Percentiles rank a stretch among this genome's conserved stretches.
Evolutionary conservation across 92 coral and sea anemone species (phyloP).

Genomic region (Epizoanthus scotinus): DNA sequence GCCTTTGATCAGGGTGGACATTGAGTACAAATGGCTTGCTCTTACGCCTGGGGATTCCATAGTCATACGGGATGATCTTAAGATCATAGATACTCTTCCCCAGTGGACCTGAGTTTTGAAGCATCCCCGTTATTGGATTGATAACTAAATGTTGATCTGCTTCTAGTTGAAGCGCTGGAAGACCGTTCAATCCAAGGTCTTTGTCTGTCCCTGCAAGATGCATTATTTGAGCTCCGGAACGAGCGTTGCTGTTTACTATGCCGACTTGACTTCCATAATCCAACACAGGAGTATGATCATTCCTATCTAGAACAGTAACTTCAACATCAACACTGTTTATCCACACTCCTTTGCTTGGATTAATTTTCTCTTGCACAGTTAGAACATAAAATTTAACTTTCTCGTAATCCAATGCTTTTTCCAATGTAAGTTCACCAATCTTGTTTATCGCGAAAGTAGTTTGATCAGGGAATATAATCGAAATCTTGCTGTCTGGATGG

Average conservation of each 20-base stretch:
- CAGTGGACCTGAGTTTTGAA: conserved; percentile 59
- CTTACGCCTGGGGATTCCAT: conserved; percentile 78
- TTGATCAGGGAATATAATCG: conserved; percentile 59
- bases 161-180: conserved; percentile 59
- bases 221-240: conserved; percentile 61
- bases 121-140: conserved; percentile 57
- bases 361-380: conserved; percentile 60
- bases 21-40: conserved; percentile 48
- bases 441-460: conserved; percentile 67
- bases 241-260: conserved; percentile 58
- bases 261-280: conserved; percentile 35
- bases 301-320: conserved; percentile 65
- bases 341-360: conserved; percentile 38
- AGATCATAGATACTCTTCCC: conserved; percentile 54
- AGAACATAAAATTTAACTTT: conserved; percentile 51
- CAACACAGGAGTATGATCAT: conserved; percentile 70
- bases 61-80: conserved; percentile 64
- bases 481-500: conserved; percentile 62
- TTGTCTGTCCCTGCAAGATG: conserved; percentile 54
- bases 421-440: conserved; percentile 50
- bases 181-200: conserved; percentile 64
- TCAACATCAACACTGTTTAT: conserved; percentile 53
- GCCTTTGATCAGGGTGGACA: conserved; percentile 60
- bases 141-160: conserved; percentile 59
- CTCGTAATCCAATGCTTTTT: conserved; percentile 66